phyloP scores from a whole-genome alignment of 64 coral and sea anemone species.

The Montipora capricornis region DNA sequence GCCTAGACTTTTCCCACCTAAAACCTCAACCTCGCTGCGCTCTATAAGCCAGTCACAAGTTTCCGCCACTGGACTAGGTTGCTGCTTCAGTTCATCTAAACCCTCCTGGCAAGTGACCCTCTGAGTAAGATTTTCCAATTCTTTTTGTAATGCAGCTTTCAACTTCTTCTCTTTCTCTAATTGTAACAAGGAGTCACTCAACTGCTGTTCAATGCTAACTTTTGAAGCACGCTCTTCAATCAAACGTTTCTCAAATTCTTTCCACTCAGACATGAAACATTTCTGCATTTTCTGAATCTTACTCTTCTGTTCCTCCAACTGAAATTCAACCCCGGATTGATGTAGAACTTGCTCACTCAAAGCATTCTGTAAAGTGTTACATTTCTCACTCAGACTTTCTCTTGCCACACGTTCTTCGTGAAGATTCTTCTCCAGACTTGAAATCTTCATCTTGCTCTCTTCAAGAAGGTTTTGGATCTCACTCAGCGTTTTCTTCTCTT shows the following conservation, averaged over 20 bases:
- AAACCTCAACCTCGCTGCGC: constrained; percentile 76
- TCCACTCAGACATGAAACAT: constrained; percentile 77
- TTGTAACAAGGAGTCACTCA: not conserved
- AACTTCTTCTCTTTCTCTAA: constrained; percentile 16
- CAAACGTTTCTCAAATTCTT: constrained; percentile 84
- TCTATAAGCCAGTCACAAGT: constrained; percentile 78
- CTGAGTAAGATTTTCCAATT: constrained; percentile 44
- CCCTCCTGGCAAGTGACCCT: constrained; percentile 17
- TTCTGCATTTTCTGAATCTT: constrained; percentile 70
- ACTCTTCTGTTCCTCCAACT: constrained; percentile 68
- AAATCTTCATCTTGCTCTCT: constrained; percentile 37
- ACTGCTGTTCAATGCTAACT: constrained; percentile 66
- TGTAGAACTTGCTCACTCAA: constrained; percentile 38
- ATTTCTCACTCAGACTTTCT: constrained; percentile 45
- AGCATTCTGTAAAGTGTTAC: constrained; percentile 33
- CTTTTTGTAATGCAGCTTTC: constrained; percentile 22
- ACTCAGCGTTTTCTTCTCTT: not conserved
- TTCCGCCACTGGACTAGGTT: not conserved
- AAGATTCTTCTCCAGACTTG: constrained; percentile 42
- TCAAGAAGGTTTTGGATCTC: not conserved
- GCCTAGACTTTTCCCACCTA: constrained; percentile 47
- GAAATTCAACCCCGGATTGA: constrained; percentile 36
- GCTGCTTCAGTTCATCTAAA: constrained; percentile 23
- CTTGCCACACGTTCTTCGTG: constrained; percentile 22
- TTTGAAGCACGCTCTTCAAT: constrained; percentile 84